Evolutionary conservation across 2,888 invertebrate species (phyloP).

Genomic region (Diaprepes abbreviatus): DNA sequence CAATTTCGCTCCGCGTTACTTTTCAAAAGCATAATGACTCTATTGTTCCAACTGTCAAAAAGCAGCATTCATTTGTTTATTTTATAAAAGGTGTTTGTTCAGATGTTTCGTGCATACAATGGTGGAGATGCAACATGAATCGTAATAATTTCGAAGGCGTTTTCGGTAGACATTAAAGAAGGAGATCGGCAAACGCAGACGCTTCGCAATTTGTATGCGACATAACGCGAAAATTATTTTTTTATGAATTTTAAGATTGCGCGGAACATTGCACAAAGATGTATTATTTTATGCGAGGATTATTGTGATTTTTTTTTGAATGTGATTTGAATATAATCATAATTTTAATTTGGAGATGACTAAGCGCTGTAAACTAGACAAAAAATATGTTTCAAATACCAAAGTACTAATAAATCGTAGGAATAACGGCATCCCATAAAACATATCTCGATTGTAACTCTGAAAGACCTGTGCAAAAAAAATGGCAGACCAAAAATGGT

Average conservation of each 20-base stretch:
- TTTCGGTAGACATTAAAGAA: slow-evolving; percentile 27
- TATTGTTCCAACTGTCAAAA: slow-evolving; percentile 41
- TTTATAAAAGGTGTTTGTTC: slow-evolving; percentile 40
- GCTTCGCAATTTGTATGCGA: slow-evolving; percentile 14
- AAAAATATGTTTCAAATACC: too few species aligned
- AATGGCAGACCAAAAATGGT: too few species aligned
- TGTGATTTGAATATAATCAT: too few species aligned
- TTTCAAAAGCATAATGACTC: slow-evolving; percentile 31
- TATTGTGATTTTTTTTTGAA: not conserved
- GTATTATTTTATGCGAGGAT: not conserved
- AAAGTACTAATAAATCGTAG: too few species aligned
- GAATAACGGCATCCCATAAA: too few species aligned
- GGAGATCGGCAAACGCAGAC: slow-evolving; percentile 30
- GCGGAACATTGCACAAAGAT: not conserved
- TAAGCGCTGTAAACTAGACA: too few species aligned
- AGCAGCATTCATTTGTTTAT: slow-evolving; percentile 39
- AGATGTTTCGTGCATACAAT: slow-evolving; percentile 37
- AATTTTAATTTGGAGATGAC: too few species aligned
- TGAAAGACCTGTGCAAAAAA: too few species aligned
- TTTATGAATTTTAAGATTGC: slow-evolving; percentile 6
- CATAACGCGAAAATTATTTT: not conserved
- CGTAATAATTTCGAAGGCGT: slow-evolving; percentile 35
- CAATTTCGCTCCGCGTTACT: not conserved
- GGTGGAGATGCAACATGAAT: slow-evolving; percentile 32
- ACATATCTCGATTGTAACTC: too few species aligned